Evolutionary conservation across 2,113 vertebrate genomes (phyloP).

Genomic region (Crocuta crocuta): DNA sequence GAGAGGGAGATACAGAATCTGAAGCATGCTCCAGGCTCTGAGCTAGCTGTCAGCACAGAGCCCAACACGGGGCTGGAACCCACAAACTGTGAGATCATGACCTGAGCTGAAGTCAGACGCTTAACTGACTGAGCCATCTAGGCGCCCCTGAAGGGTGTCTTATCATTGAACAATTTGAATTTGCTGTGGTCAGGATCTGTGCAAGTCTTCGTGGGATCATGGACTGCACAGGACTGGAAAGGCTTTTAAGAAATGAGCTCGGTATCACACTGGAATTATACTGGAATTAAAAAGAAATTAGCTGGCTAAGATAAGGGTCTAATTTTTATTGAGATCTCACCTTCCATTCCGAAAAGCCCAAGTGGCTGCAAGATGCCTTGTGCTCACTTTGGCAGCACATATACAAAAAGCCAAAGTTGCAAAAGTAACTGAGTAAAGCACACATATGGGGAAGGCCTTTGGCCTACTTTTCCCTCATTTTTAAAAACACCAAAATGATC

Average conservation of each 20-base stretch:
- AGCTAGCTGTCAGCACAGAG: too few relatives aligned
- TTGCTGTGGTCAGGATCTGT: not conserved
- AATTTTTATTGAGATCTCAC: not conserved
- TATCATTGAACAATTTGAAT: not conserved
- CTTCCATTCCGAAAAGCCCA: not conserved
- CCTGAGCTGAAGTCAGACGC: too few relatives aligned
- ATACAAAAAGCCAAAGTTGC: not conserved
- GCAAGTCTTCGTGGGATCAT: not conserved
- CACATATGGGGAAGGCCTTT: not conserved
- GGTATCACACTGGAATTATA: not conserved
- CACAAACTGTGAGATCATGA: too few relatives aligned
- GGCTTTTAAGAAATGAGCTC: not conserved
- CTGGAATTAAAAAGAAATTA: not conserved
- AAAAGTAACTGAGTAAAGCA: not conserved
- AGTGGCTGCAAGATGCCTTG: too few relatives aligned
- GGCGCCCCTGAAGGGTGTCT: not conserved
- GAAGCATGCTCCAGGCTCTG: too few relatives aligned
- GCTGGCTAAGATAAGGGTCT: not conserved
- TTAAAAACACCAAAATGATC: not conserved
- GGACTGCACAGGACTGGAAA: not conserved
- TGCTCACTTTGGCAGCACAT: too few relatives aligned
- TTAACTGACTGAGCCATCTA: too few relatives aligned
- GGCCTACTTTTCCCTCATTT: not conserved
- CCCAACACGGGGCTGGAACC: too few relatives aligned
- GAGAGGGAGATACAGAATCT: too few relatives aligned